Conservation (phyloP, 2,113 vertebrate genomes). For the Circaetus cinerascens region DNA sequence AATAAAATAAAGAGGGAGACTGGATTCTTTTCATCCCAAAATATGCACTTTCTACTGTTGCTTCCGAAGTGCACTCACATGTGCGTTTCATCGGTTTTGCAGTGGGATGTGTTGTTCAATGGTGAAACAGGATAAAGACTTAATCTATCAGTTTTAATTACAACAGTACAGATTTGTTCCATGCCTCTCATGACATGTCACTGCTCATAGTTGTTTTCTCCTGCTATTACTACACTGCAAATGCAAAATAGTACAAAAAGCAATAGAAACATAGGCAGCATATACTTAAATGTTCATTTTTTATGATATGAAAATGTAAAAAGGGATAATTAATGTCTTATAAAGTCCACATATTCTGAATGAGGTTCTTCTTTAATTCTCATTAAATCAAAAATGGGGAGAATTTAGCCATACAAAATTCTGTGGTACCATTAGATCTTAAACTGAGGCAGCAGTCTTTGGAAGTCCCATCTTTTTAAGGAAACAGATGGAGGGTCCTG, state of each 20-base stretch:
- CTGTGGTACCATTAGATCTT: background rate
- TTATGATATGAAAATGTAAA: background rate
- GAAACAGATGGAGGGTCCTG: background rate
- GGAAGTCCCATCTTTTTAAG: background rate
- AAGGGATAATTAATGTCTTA: background rate
- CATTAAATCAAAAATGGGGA: background rate
- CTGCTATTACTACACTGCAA: background rate
- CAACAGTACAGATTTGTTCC: background rate
- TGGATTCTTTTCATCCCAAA: background rate
- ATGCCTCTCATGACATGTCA: background rate
- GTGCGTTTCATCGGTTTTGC: background rate
- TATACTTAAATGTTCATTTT: background rate
- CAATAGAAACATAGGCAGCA: background rate
- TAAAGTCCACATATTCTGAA: background rate
- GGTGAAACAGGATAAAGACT: background rate
- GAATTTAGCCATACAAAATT: background rate
- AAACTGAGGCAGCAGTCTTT: background rate
- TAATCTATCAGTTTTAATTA: background rate
- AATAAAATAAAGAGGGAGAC: background rate
- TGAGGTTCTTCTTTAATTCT: background rate
- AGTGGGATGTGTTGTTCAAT: background rate
- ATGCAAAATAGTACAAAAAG: background rate
- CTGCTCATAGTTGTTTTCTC: background rate
- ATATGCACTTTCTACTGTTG: background rate
- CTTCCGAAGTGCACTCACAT: fast-evolving